phyloP scores from a whole-genome alignment of 2,113 vertebrate species.

The Pachyramphus minor region DNA sequence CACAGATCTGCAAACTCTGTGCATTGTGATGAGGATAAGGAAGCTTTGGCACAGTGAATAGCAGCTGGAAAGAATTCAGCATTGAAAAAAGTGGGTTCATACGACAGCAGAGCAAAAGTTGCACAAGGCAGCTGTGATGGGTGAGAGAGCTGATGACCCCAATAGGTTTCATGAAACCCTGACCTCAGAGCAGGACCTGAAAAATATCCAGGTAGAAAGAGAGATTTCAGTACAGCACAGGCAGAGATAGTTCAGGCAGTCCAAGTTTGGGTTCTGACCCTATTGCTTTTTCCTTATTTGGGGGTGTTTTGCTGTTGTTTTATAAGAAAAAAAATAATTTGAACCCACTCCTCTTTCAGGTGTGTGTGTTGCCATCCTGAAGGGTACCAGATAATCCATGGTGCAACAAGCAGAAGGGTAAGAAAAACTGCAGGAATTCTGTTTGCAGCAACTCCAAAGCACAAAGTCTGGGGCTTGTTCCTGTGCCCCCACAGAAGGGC shows the following conservation, averaged over 20 bases:
- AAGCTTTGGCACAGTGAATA: not conserved
- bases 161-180: not conserved
- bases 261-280: not conserved
- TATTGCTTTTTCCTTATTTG: not conserved
- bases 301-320: constrained; percentile 72
- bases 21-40: not conserved
- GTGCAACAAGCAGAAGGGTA: constrained; percentile 88
- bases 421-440: not conserved
- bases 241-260: not conserved
- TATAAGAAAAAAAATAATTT: constrained; percentile 82
- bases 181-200: not conserved
- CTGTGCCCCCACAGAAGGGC: not conserved
- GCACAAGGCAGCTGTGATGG: not conserved
- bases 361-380: constrained; percentile 88
- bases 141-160: not conserved
- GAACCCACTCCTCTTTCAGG: constrained; percentile 81
- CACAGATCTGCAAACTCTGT: not conserved
- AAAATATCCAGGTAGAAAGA: not conserved
- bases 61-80: not conserved
- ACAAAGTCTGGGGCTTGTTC: not conserved
- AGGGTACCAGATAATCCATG: constrained; percentile 86
- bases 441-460: not conserved
- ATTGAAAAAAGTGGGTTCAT: not conserved
- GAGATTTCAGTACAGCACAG: not conserved
- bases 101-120: not conserved